phyloP scores from a whole-genome alignment of 2,113 vertebrate genomes.

The Hydrolagus affinis region DNA sequence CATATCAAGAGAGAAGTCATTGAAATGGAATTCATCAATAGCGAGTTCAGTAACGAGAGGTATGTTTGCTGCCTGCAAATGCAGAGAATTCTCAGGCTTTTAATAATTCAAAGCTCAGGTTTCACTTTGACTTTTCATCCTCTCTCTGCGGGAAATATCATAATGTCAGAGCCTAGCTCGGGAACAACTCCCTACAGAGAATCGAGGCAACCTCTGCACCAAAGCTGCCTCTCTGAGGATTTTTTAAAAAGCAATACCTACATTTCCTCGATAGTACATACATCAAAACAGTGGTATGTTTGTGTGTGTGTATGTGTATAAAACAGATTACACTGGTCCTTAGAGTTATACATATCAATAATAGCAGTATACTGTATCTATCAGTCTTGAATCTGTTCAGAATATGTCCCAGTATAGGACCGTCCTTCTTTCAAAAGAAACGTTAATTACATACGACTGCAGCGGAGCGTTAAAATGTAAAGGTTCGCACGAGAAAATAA shows the following conservation, averaged over 20 bases:
- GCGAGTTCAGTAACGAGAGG: constrained; percentile 88
- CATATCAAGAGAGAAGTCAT: constrained; percentile 93
- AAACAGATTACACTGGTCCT: too few relatives aligned
- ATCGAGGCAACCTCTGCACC: background rate
- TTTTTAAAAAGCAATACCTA: background rate
- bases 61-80: constrained; percentile 82
- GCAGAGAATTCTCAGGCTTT: constrained; percentile 42
- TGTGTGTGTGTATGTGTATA: constrained; percentile 39
- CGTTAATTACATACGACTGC: too few relatives aligned
- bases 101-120: constrained; percentile 37
- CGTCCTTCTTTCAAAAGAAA: too few relatives aligned
- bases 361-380: too few relatives aligned
- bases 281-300: constrained; percentile 19
- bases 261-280: too few relatives aligned
- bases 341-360: too few relatives aligned
- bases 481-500: too few relatives aligned
- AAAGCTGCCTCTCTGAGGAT: background rate
- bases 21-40: constrained; percentile 89
- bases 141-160: background rate
- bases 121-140: constrained; percentile 28
- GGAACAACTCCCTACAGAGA: background rate
- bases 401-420: too few relatives aligned
- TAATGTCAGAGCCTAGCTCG: background rate
- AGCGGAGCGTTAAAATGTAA: too few relatives aligned
- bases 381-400: too few relatives aligned